A percentile compares a stretch with the other conserved stretches of the same genome.
These are phyloP conservation scores for Mylabris phalerata DNA, from an alignment of 1,140 invertebrate genomes.

Conservation along the genomic window DNA sequence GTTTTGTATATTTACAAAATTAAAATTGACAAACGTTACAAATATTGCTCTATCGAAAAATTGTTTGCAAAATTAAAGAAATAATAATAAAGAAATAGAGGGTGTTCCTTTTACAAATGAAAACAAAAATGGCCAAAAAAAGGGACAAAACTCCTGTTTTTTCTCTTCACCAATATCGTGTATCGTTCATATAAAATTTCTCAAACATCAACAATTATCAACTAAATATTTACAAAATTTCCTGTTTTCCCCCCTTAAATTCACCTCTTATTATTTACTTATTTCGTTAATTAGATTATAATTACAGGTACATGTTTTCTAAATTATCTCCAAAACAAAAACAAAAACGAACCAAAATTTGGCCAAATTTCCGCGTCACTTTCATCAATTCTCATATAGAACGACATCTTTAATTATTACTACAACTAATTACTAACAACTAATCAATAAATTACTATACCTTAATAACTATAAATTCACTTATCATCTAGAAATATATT, in stretches of 20 bases:
- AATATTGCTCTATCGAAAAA: conserved; percentile 17
- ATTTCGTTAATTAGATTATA: conserved; percentile 10
- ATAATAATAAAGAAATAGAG: not conserved
- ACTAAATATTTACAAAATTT: conserved; percentile 12
- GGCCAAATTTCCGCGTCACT: conserved; percentile 2
- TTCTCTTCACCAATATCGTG: not conserved
- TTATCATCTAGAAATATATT: conserved; percentile 10
- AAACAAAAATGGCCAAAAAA: conserved; percentile 11
- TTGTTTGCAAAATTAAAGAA: not conserved
- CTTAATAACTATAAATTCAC: not conserved
- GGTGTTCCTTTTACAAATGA: conserved; percentile 5
- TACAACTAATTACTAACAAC: conserved; percentile 5
- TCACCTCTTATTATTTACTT: conserved; percentile 6
- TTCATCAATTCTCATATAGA: not conserved
- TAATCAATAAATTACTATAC: conserved; percentile 20
- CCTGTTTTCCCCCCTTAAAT: conserved; percentile 1
- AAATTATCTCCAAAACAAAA: no score
- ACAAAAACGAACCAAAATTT: conserved; percentile 10
- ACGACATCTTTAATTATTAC: not conserved
- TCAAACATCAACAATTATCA: conserved; percentile 17
- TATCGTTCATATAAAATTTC: conserved; percentile 10
- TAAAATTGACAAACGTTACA: conserved; percentile 28
- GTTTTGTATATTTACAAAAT: conserved; percentile 18
- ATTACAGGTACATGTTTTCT: no score
- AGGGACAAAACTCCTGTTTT: not conserved